Evolutionary conservation across 2,888 invertebrate species (phyloP).

Genomic region (Bugula neritina): DNA sequence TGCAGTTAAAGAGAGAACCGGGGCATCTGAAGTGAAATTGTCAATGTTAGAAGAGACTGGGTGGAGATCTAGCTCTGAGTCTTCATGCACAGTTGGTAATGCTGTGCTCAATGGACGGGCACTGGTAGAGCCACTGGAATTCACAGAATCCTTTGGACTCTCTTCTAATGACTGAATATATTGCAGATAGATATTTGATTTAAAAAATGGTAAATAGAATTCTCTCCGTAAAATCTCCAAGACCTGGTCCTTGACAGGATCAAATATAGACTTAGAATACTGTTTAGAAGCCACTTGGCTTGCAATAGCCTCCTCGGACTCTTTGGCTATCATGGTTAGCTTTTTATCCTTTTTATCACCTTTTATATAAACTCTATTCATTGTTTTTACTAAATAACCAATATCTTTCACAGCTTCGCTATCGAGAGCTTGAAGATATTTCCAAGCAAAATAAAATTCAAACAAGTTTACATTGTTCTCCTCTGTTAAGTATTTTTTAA

Average conservation of each 20-base stretch:
- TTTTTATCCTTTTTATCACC: slow-evolving; percentile 73
- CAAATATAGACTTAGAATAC: slow-evolving; percentile 61
- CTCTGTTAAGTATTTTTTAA: slow-evolving; percentile 59
- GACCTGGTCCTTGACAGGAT: slow-evolving; percentile 74
- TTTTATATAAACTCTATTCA: slow-evolving; percentile 59
- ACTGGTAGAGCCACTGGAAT: slow-evolving; percentile 45
- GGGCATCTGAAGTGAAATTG: slow-evolving; percentile 62
- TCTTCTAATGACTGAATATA: slow-evolving; percentile 38
- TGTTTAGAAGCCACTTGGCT: slow-evolving; percentile 39
- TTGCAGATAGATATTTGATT: slow-evolving; percentile 79
- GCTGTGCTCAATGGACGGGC: slow-evolving; percentile 54
- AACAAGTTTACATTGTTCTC: slow-evolving; percentile 40
- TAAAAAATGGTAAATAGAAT: slow-evolving; percentile 85
- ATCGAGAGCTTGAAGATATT: slow-evolving; percentile 45
- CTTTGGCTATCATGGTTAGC: slow-evolving; percentile 59
- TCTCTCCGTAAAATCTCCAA: slow-evolving; percentile 77
- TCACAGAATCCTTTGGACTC: slow-evolving; percentile 31
- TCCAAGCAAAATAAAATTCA: slow-evolving; percentile 76
- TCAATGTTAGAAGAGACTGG: slow-evolving; percentile 65
- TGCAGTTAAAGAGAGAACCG: slow-evolving; percentile 1
- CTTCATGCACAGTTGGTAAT: slow-evolving; percentile 80
- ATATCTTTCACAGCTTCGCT: slow-evolving; percentile 39
- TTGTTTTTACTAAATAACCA: slow-evolving; percentile 68
- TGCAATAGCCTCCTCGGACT: slow-evolving; percentile 64
- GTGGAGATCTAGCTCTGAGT: slow-evolving; percentile 62